Evolutionary conservation across 2,113 vertebrate species (phyloP), one percentile per base, ranked within the genome.

Genomic region (Labeo rohita): DNA sequence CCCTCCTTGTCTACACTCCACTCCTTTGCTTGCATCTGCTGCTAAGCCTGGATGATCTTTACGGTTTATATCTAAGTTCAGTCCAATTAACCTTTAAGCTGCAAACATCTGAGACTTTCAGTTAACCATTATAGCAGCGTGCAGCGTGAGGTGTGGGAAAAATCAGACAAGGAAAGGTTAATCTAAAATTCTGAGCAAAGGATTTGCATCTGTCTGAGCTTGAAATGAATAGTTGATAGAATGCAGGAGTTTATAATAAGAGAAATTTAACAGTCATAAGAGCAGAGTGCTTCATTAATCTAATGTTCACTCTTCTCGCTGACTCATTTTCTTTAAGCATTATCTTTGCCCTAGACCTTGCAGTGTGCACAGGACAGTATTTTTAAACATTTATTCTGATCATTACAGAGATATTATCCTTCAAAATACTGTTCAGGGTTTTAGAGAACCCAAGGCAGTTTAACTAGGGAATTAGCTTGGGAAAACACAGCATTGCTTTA

Each of bases 21-120:
- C 8, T 72, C 16, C 68, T 72, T 16, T 72, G 16, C 66, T 65
- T 36, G 36, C 79, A 78, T 74, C 8, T 74, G 28, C 72, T 78
- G 12, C 47, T 61, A 16, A 21, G 15, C 65, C 75, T 79, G 54
- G 39, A 49, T 16, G 65, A 75, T 85, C 70, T 70, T 74, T 84
- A 80, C 66, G 45, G 82, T 73, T 73, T 83, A 34, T 70, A 47
- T 77, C 84, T 36, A 54, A 49, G 66, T 85, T 88, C 80, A 83
- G 50, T 85, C 85, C 88, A 90, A 90, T 91, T 91, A 89, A 74
- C 72, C 72, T 74, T 74, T 21, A 49, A 23, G 43, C 12, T 34
- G 65, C 65, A 68, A 68, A 68, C 12, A 68, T 34, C 21, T 49
- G 43, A 52, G 78, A 7, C 47, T 54, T 61, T 39, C 73, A 16